Evolutionary conservation across 2,888 invertebrate genomes (phyloP).

Genomic region (Aphodius sticticus): DNA sequence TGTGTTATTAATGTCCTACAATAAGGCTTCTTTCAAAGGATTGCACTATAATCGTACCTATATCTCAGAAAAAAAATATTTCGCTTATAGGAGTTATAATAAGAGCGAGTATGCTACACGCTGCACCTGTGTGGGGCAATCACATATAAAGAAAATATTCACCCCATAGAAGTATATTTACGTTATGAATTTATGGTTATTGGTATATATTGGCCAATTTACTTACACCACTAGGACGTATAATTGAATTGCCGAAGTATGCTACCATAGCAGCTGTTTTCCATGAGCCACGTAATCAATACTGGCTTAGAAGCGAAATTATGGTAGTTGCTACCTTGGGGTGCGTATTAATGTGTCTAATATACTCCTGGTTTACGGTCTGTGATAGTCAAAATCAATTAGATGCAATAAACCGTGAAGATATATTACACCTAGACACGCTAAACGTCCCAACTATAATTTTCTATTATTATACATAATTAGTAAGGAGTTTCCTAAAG

Average conservation of each 20-base stretch:
- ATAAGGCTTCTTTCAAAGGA: not conserved
- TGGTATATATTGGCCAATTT: not conserved
- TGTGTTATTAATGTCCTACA: not conserved
- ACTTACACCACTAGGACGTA: not conserved
- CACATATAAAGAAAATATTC: too few species aligned
- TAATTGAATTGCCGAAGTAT: not conserved
- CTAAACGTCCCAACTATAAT: not conserved
- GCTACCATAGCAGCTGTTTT: not conserved
- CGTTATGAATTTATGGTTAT: not conserved
- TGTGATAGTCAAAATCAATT: slow-evolving; percentile 4
- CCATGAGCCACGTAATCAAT: not conserved
- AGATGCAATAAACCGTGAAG: not conserved
- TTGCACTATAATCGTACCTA: not conserved
- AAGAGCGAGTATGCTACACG: too few species aligned
- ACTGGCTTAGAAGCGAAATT: not conserved
- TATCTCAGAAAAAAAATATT: not conserved
- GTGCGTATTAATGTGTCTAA: not conserved
- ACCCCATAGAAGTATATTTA: too few species aligned
- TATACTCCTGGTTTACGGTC: not conserved
- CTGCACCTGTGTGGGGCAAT: too few species aligned
- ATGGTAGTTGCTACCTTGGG: not conserved
- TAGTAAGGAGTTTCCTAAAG: not conserved
- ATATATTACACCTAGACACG: not conserved
- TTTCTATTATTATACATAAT: not conserved
- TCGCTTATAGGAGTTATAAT: not conserved